Evolutionary conservation across 2,113 vertebrate species (phyloP).

Genomic region (Gambusia holbrooki): DNA sequence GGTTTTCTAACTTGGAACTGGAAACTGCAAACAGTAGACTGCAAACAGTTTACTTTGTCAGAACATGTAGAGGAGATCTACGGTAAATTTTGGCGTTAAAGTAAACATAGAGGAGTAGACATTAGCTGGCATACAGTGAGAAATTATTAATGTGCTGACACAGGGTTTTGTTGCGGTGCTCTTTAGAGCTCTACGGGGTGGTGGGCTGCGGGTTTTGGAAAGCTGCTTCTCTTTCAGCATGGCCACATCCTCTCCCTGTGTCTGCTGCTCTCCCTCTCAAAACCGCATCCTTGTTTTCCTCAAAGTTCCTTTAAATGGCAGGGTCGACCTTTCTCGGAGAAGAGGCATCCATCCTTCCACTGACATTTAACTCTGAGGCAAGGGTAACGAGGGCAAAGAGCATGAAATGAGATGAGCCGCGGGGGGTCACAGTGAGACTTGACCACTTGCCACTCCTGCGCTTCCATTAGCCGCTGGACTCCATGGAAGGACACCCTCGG

Average conservation of each 20-base stretch:
- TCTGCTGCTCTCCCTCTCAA: slow-evolving; percentile 49
- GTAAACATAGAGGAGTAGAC: slow-evolving; percentile 11
- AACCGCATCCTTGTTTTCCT: slow-evolving; percentile 18
- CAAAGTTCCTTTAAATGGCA: slow-evolving; percentile 37
- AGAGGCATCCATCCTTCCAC: slow-evolving; percentile 28
- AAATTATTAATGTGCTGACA: slow-evolving; percentile 76
- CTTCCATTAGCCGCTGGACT: slow-evolving; percentile 54
- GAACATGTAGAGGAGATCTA: background rate
- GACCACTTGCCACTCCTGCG: slow-evolving; percentile 40
- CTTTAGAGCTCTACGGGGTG: slow-evolving; percentile 61
- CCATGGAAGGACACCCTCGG: slow-evolving; percentile 34
- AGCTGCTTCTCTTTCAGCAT: slow-evolving; percentile 62
- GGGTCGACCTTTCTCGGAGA: slow-evolving; percentile 28
- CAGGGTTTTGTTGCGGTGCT: slow-evolving; percentile 68
- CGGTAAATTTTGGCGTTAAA: background rate
- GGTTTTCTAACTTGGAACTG: background rate
- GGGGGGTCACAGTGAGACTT: slow-evolving; percentile 47
- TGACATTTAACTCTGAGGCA: slow-evolving; percentile 69
- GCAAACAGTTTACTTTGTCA: background rate
- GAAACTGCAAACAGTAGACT: too few relatives aligned
- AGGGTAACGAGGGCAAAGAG: slow-evolving; percentile 54
- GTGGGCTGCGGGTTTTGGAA: slow-evolving; percentile 43
- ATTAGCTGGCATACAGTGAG: slow-evolving; percentile 25
- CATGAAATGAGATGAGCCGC: slow-evolving; percentile 49
- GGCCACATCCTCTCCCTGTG: slow-evolving; percentile 43